A percentile compares a stretch with the other conserved stretches of the same genome.
phyloP scores from a whole-genome alignment of 2,113 vertebrate genomes.

The Lophura nycthemera region DNA sequence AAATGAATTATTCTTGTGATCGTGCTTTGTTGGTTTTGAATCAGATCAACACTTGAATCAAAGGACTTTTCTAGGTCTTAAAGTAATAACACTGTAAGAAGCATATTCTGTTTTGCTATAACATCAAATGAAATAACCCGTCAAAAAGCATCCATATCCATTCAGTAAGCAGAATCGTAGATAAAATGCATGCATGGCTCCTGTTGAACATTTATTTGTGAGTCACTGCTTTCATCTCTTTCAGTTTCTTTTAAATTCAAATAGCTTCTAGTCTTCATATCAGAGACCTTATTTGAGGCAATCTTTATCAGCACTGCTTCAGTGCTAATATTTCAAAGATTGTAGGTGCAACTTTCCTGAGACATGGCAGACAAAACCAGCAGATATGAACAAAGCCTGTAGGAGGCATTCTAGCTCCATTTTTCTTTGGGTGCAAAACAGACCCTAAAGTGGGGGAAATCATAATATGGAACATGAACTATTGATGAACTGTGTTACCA shows the following conservation, averaged over 20 bases:
- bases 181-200: neutral
- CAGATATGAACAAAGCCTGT: neutral
- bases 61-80: neutral
- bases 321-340: neutral
- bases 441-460: neutral
- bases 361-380: neutral
- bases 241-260: slow-evolving; percentile 13
- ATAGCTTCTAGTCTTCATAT: neutral
- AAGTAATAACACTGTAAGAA: neutral
- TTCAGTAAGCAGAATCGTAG: neutral
- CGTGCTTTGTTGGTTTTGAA: neutral
- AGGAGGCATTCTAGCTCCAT: slow-evolving; percentile 51
- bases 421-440: neutral
- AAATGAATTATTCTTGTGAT: neutral
- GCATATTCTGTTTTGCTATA: neutral
- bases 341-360: neutral
- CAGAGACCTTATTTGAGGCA: neutral
- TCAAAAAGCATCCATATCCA: neutral
- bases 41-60: slow-evolving; percentile 11
- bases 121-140: neutral
- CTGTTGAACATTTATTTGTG: neutral
- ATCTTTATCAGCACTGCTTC: neutral
- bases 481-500: neutral
- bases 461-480: neutral
- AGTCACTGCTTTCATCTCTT: neutral